Evolutionary conservation across 2,888 invertebrate species (phyloP).

Genomic region (Spisula subtruncata): DNA sequence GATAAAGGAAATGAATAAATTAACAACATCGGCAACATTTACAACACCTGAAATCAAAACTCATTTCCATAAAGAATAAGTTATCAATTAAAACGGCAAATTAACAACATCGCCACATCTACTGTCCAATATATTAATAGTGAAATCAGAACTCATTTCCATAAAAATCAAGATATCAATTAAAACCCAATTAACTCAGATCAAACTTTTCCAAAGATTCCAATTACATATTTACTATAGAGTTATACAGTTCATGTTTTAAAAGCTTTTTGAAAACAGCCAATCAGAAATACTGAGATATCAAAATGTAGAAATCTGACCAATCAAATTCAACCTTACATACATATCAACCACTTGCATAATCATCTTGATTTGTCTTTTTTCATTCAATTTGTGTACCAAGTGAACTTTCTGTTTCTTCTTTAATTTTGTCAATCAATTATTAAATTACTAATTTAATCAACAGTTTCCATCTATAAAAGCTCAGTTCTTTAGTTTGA

Average conservation of each 20-base stretch:
- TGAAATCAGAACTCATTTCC: conserved; percentile 5
- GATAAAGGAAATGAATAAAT: conserved; percentile 6
- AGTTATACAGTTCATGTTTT: not conserved
- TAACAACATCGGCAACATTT: not conserved
- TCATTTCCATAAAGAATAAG: not conserved
- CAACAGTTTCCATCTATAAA: too few relatives aligned
- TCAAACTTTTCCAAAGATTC: not conserved
- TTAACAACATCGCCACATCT: not conserved
- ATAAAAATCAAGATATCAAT: not conserved
- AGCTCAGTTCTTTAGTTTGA: too few relatives aligned
- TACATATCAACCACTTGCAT: too few relatives aligned
- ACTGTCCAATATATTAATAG: not conserved
- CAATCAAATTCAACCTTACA: too few relatives aligned
- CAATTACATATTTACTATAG: not conserved
- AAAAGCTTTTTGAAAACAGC: not conserved
- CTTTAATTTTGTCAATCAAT: too few relatives aligned
- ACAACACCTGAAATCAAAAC: not conserved
- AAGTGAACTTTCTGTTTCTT: too few relatives aligned
- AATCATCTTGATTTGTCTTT: too few relatives aligned
- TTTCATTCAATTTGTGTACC: too few relatives aligned
- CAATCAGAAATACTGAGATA: not conserved
- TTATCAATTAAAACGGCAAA: not conserved
- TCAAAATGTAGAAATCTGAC: not conserved
- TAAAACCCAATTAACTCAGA: not conserved
- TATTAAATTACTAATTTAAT: too few relatives aligned